Evolutionary conservation across 2,888 invertebrate genomes (phyloP).

Genomic region (Dicycla oo): DNA sequence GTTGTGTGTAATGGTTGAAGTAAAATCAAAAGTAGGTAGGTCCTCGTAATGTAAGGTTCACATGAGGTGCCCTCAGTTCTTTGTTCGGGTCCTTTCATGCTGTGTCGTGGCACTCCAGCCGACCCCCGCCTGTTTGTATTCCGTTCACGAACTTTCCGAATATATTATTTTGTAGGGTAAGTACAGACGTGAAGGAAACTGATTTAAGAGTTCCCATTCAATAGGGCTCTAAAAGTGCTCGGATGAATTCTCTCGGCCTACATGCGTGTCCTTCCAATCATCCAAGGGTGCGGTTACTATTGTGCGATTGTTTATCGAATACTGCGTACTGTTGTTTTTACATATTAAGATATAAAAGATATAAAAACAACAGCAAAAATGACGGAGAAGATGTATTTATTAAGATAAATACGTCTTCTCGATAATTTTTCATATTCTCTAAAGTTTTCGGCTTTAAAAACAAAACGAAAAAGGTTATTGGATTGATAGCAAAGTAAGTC

Average conservation of each 20-base stretch:
- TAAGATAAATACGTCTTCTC: constrained; percentile 12
- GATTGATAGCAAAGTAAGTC: constrained; percentile 7
- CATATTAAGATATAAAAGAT: no score
- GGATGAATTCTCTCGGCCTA: constrained; percentile 73
- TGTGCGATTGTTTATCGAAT: constrained; percentile 67
- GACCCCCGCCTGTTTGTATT: constrained; percentile 85
- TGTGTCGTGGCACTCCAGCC: constrained; percentile 79
- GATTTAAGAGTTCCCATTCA: constrained; percentile 85
- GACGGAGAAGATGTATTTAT: no score
- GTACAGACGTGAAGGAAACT: constrained; percentile 83
- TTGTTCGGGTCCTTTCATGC: constrained; percentile 83
- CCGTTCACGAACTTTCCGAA: constrained; percentile 87
- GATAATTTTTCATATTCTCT: background rate
- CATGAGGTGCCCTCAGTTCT: constrained; percentile 77
- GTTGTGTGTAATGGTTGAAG: constrained; percentile 63
- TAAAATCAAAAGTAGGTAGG: constrained; percentile 66
- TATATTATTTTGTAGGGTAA: constrained; percentile 85
- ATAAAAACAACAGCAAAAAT: no score
- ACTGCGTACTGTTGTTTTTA: constrained; percentile 37
- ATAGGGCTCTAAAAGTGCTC: constrained; percentile 78
- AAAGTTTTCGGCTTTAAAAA: background rate
- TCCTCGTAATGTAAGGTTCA: constrained; percentile 71
- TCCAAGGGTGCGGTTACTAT: constrained; percentile 63
- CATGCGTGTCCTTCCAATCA: constrained; percentile 67
- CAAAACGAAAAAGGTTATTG: background rate